These are phyloP conservation scores for Leptinotarsa texana DNA, from an alignment of 1,140 invertebrate genomes.

Conservation along the genomic window DNA sequence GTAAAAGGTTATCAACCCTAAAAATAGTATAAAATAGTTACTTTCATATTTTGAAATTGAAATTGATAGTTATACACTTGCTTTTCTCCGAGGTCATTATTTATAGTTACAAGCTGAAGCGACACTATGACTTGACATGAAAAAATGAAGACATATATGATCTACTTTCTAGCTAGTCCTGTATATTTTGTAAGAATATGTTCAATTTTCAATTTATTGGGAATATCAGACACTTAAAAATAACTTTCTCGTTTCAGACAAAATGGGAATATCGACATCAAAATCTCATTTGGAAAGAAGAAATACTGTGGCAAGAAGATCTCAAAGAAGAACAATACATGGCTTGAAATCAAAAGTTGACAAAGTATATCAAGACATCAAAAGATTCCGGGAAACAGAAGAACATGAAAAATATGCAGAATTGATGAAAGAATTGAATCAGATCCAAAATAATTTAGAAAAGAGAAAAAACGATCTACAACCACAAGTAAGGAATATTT, in stretches of 20 bases:
- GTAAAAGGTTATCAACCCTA: no score
- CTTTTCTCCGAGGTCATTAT: no score
- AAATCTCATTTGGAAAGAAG: slow-evolving; percentile 43
- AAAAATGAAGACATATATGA: no score
- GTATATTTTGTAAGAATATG: no score
- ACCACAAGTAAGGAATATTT: slow-evolving; percentile 36
- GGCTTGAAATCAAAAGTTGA: slow-evolving; percentile 36
- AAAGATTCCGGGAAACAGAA: slow-evolving; percentile 41
- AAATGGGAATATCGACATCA: slow-evolving; percentile 38
- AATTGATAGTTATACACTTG: no score
- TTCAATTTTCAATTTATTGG: no score
- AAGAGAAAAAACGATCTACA: slow-evolving; percentile 34
- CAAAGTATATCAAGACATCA: slow-evolving; percentile 39
- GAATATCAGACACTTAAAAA: no score
- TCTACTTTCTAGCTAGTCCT: no score
- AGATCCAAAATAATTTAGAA: slow-evolving; percentile 32
- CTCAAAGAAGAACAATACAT: slow-evolving; percentile 40
- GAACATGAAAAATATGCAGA: slow-evolving; percentile 36
- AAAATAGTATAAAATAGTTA: no score
- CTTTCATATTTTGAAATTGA: no score
- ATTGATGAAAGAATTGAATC: slow-evolving; percentile 35
- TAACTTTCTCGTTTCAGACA: slow-evolving; percentile 2
- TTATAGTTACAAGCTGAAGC: no score
- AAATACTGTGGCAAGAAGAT: slow-evolving; percentile 37
- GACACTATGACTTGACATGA: no score